Percentiles rank a stretch among this genome's conserved stretches.
Evolutionary conservation across 2,888 invertebrate genomes (phyloP).

Genomic region (Diaprepes abbreviatus): DNA sequence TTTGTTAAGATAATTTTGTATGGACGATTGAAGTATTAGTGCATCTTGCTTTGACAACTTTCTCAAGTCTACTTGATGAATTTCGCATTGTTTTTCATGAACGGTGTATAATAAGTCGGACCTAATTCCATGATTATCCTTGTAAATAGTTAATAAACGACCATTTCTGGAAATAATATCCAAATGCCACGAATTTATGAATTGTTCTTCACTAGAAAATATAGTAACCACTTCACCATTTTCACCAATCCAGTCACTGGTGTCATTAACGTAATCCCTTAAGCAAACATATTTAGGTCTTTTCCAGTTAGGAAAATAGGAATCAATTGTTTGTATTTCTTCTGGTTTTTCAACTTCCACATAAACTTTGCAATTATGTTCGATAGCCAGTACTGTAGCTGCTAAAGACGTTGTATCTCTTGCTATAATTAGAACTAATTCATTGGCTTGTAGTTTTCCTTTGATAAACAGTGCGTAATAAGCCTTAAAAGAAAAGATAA

Average conservation of each 20-base stretch:
- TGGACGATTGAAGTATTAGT: neutral
- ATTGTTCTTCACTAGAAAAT: conserved; percentile 17
- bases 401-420: neutral
- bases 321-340: neutral
- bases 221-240: neutral
- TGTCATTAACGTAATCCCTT: neutral
- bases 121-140: neutral
- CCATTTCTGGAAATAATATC: conserved; percentile 8
- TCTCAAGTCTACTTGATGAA: conserved; percentile 8
- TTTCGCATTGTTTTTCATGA: conserved; percentile 11
- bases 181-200: neutral
- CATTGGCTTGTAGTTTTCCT: conserved; percentile 25
- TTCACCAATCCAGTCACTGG: neutral
- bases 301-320: neutral
- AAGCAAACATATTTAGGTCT: neutral
- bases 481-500: conserved; percentile 44
- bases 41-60: conserved; percentile 1
- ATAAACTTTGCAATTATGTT: conserved; percentile 1
- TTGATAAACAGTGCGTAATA: conserved; percentile 42
- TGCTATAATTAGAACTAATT: neutral
- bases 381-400: neutral
- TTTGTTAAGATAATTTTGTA: conserved; percentile 9
- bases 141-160: neutral
- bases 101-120: neutral
- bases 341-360: neutral